Percentiles rank a stretch among this genome's conserved stretches.
Conservation (phyloP, 2,797 vertebrate genomes). For the Gymnoscopelus microlampas region DNA sequence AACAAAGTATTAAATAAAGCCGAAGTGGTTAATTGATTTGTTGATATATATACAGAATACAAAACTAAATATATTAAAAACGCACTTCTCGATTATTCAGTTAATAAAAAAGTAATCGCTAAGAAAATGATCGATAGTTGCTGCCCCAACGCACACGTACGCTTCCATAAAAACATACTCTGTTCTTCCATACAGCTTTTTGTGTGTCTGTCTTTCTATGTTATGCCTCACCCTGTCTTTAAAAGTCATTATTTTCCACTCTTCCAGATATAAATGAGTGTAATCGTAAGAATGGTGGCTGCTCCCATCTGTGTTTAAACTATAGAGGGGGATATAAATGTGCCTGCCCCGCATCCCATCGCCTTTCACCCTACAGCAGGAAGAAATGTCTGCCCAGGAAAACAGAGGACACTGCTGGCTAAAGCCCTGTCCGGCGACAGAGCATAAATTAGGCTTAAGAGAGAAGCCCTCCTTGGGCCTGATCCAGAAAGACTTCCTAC, state of each 20-base stretch:
- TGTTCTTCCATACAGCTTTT: too few species aligned
- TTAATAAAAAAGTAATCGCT: background rate
- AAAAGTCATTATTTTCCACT: background rate
- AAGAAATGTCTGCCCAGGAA: conserved; percentile 66
- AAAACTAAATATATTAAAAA: too few species aligned
- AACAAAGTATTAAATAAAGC: too few species aligned
- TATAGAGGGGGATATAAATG: conserved; percentile 69
- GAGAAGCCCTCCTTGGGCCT: background rate
- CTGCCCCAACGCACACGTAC: too few species aligned
- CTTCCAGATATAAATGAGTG: conserved; percentile 75
- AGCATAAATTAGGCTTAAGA: too few species aligned
- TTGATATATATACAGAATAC: too few species aligned
- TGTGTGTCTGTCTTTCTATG: too few species aligned
- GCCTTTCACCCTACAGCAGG: conserved; percentile 64
- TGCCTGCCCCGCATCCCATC: conserved; percentile 64
- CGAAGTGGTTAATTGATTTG: too few species aligned
- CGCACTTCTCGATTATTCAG: too few species aligned
- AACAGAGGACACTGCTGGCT: background rate
- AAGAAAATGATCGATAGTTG: background rate
- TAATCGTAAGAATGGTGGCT: conserved; percentile 66
- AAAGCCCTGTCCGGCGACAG: background rate
- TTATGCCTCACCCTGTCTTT: too few species aligned
- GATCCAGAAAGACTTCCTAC: background rate
- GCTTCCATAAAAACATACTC: background rate
- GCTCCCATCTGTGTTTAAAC: conserved; percentile 77